Base-by-base conservation (phyloP, 64 coral and sea anemone genomes). In the Actinia equina region DNA sequence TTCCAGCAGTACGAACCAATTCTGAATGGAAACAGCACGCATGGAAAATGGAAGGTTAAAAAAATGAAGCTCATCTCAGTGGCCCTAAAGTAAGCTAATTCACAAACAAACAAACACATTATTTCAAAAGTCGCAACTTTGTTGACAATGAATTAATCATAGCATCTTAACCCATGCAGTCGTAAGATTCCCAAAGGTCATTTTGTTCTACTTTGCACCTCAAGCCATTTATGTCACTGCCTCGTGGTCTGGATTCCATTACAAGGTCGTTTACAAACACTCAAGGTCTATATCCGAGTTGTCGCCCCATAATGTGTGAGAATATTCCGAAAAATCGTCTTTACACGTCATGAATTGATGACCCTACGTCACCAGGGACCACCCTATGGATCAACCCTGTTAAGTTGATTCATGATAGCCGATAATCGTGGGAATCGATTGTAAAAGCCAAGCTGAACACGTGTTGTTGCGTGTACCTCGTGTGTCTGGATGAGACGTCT, bases 191-290 rank as follows among this genome's bases (percentile, higher is more conserved):
- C 69, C n/a, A 74, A 41, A 74, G 69, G 69, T 74, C 69, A 74
- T 14, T 26, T n/a, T 20, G 7, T 65, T 65, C 15, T 23, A 65
- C 22, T 74, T 74, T 3, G 25, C 69, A 69, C 63, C 22, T 20
- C 63, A 5, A 69, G 63, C 19, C 63, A 30, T 74, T 30, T 12
- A 30, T 74, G 69, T 74, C n/a, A 74, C 69, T 74, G 14, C 12
- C 25, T 74, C 41, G 69, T 37, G 69, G 69, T 74, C 69, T 74
- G 26, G 69, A 15, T 74, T 14, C 14, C n/a, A 74, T 74, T 74
- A 74, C 69, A 74, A 74, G 26, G 27, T 74, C 69, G 69, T 74
- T 74, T 74, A 74, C 69, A 74, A 74, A 74, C 69, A 74, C 69
- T 74, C 69, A 74, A 74, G 14, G 25, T 30, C 23, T 15, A 74